Evolutionary conservation across 2,888 invertebrate genomes (phyloP).

Genomic region (Ommatoiulus sabulosus): DNA sequence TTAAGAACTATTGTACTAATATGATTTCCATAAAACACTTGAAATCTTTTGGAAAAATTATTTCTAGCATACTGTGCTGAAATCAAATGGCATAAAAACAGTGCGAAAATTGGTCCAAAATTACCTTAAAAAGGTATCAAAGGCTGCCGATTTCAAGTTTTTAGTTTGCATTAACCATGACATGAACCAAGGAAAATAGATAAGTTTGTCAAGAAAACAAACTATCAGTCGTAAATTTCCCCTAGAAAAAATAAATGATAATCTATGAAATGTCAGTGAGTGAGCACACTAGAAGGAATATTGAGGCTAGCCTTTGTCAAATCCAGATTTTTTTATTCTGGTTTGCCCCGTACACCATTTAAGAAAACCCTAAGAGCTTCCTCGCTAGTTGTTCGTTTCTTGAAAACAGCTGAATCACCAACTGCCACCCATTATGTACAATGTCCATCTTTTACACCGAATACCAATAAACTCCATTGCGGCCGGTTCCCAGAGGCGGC

Average conservation of each 20-base stretch:
- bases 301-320: background rate
- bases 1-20: no score
- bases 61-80: no score
- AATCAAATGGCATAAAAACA: no score
- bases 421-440: background rate
- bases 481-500: constrained; percentile 74
- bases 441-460: constrained; percentile 76
- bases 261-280: background rate
- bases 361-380: background rate
- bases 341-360: background rate
- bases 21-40: no score
- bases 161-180: no score
- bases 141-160: no score
- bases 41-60: no score
- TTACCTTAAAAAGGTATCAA: background rate
- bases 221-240: background rate
- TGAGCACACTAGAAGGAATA: background rate
- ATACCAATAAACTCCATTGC: constrained; percentile 84
- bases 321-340: background rate
- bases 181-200: no score
- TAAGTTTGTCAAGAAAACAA: background rate
- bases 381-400: background rate
- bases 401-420: background rate
- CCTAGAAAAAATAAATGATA: background rate
- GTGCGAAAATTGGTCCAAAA: background rate